A percentile compares a stretch with the other conserved stretches of the same genome.
Evolutionary conservation across 2,113 vertebrate species (phyloP).

Genomic region (Chaetodon auriga): DNA sequence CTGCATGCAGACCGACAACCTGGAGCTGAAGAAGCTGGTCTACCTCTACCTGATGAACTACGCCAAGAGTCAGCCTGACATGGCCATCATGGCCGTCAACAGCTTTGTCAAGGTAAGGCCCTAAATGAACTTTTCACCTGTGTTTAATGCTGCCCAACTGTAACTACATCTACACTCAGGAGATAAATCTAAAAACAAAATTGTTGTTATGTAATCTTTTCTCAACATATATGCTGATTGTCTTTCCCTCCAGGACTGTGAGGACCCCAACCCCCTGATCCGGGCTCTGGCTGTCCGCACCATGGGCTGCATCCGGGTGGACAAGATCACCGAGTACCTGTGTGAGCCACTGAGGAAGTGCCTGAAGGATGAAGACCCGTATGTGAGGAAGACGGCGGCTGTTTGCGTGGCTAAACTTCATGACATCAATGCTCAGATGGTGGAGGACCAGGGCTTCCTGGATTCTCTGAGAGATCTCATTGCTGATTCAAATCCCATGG

Average conservation of each 20-base stretch:
- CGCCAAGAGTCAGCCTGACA: constrained; percentile 98
- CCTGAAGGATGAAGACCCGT: constrained; percentile 98
- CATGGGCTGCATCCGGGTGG: constrained; percentile 98
- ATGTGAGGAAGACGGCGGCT: constrained; percentile 96
- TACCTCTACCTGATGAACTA: constrained; percentile 99
- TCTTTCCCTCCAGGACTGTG: constrained; percentile 89
- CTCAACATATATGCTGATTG: background rate
- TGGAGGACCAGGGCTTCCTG: constrained; percentile 98
- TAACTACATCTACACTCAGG: background rate
- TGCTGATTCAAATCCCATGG: constrained; percentile 99
- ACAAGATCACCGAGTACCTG: constrained; percentile 98
- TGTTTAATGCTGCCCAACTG: background rate
- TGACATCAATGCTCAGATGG: constrained; percentile 99
- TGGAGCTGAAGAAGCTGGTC: constrained; percentile 98
- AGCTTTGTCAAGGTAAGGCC: constrained; percentile 96
- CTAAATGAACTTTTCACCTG: background rate
- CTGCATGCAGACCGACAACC: constrained; percentile 99
- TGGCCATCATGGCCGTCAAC: constrained; percentile 99
- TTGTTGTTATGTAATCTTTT: too few species aligned
- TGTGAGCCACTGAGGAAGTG: constrained; percentile 98
- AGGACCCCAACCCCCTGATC: constrained; percentile 98
- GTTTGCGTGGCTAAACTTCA: constrained; percentile 99
- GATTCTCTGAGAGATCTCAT: constrained; percentile 97
- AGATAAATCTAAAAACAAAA: background rate
- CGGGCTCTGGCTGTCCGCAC: constrained; percentile 97